phyloP scores from a whole-genome alignment of 2,797 vertebrate species.

The Sebastes vulpes region DNA sequence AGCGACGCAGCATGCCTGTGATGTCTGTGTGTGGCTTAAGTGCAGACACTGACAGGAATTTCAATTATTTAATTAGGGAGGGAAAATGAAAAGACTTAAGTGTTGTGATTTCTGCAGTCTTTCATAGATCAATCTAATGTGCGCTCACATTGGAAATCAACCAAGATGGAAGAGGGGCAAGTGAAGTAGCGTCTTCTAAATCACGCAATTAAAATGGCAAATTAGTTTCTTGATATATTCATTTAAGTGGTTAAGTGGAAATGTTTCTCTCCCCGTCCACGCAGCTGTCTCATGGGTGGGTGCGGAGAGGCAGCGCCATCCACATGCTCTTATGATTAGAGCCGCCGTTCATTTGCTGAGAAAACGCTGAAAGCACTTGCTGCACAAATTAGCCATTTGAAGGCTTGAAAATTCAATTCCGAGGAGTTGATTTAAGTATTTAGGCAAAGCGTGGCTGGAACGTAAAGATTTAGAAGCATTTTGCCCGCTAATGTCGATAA shows the following conservation, averaged over 20 bases:
- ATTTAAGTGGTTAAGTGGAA: conserved; percentile 99
- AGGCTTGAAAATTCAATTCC: conserved; percentile 87
- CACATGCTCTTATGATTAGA: conserved; percentile 90
- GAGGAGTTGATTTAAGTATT: conserved; percentile 89
- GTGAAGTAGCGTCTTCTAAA: conserved; percentile 98
- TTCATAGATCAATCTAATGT: conserved; percentile 99
- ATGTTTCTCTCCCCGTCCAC: conserved; percentile 95
- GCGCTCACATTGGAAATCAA: conserved; percentile 97
- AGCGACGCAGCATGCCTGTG: conserved; percentile 51
- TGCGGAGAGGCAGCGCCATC: conserved; percentile 84
- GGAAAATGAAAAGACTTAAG: conserved; percentile 99
- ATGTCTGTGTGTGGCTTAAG: conserved; percentile 91
- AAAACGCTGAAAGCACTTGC: conserved; percentile 89
- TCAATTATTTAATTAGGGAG: conserved; percentile 99
- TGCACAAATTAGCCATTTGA: conserved; percentile 88
- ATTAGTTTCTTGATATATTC: conserved; percentile 99
- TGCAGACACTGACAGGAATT: conserved; percentile 99
- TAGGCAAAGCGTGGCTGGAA: conserved; percentile 82
- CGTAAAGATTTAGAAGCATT: conserved; percentile 85
- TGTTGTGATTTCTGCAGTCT: conserved; percentile 98
- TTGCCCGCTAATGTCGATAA: conserved; percentile 81
- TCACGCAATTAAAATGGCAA: conserved; percentile 99
- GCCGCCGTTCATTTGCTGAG: conserved; percentile 84
- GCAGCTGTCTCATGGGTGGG: conserved; percentile 90
- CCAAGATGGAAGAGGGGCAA: conserved; percentile 96